Base-by-base conservation (phyloP, 2,113 vertebrate genomes). In the Plotosus lineatus region DNA sequence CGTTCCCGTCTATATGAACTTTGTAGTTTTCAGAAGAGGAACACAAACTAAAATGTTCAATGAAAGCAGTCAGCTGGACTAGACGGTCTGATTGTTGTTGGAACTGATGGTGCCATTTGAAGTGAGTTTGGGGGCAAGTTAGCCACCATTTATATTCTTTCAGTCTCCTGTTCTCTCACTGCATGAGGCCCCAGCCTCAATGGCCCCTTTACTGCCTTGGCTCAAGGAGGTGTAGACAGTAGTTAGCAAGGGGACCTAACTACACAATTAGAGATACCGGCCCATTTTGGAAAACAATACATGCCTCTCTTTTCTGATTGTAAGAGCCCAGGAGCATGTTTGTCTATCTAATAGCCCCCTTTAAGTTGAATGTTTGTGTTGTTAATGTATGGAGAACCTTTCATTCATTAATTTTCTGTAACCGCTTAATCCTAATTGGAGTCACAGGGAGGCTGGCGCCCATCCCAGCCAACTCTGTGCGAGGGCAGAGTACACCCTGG, bases 221-320 rank as follows among this genome's bases (percentile, higher is more conserved):
- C 79, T 88, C 78, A 77, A 75, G 56, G 44, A 85, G 83, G 86
- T 81, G 89, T 88, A 93, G 93, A 93, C 91, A 86, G 90, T 71
- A 89, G 85, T 86, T 88, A 81, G 53, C 81, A 81, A 90, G 86
- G 88, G 90, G 88, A 89, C 89, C 91, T 92, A 92, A 92, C 90
- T 88, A 88, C 86, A 85, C 89, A 88, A 91, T 92, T 93, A 93
- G 83, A 90, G 89, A 87, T 87, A 88, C 88, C 90, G 88, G 82
- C 90, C 88, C 93, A 93, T 93, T 94, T 92, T 86, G 82, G 77
- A 88, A 90, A 91, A 94, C 92, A 93, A 94, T 91, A 75, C 88
- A 38, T 77, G 75, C 82, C 86, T 87, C 69, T 86, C 86, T 90
- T 86, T 88, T 76, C 82, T 78, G 85, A 84, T 88, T 85, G 89